A percentile compares a stretch with the other conserved stretches of the same genome.
Conservation (phyloP, 2,888 invertebrate species). For the Drepanosiphum platanoidis region DNA sequence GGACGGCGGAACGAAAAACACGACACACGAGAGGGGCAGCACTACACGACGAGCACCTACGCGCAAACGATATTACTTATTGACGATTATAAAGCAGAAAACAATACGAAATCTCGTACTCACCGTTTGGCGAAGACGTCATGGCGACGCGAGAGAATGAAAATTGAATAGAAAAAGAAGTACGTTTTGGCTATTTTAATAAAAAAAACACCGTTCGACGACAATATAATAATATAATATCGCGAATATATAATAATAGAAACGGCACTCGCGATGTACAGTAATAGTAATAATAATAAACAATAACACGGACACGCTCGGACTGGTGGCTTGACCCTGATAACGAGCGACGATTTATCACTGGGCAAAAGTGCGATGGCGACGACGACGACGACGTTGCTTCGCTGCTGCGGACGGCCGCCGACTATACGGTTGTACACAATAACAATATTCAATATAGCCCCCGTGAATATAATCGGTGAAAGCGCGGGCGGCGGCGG, state of each 20-base stretch:
- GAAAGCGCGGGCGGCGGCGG: neutral
- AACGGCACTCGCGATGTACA: too few relatives aligned
- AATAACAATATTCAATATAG: too few relatives aligned
- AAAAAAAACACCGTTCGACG: too few relatives aligned
- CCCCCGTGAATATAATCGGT: neutral
- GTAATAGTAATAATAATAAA: neutral
- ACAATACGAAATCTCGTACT: neutral
- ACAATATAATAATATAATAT: too few relatives aligned
- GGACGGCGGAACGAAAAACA: neutral
- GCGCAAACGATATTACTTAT: neutral
- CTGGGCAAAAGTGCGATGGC: neutral
- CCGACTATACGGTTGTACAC: too few relatives aligned
- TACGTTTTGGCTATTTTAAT: too few relatives aligned
- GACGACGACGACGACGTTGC: too few relatives aligned
- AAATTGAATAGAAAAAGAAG: too few relatives aligned
- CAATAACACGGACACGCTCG: neutral
- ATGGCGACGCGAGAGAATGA: too few relatives aligned
- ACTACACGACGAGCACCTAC: neutral
- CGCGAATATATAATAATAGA: too few relatives aligned
- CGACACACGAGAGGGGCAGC: neutral
- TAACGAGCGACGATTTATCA: constrained; percentile 21
- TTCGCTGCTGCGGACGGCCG: neutral
- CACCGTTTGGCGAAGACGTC: neutral
- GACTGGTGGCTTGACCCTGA: constrained; percentile 3
- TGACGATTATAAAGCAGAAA: neutral